phyloP scores from a whole-genome alignment of 2,797 vertebrate genomes.

The Sphenodon punctatus region DNA sequence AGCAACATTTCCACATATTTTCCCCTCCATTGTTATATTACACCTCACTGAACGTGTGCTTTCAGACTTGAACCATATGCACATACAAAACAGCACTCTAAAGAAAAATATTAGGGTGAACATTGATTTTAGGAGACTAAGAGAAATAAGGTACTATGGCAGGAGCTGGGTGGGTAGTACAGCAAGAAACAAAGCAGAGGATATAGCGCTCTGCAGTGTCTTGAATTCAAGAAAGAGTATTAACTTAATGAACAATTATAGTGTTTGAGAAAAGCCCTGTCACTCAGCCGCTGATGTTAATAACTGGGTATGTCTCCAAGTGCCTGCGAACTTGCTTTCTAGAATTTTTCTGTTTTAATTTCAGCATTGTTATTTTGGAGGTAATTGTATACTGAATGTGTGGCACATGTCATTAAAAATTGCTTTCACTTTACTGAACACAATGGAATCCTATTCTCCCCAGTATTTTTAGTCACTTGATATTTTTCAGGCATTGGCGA shows the following conservation, averaged over 20 bases:
- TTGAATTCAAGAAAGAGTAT: neutral
- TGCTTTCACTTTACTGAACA: neutral
- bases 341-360: neutral
- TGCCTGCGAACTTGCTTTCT: neutral
- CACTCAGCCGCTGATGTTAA: neutral
- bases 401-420: neutral
- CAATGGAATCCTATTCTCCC: neutral
- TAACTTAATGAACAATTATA: neutral
- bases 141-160: neutral
- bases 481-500: neutral
- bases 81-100: conserved; percentile 5
- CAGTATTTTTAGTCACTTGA: neutral
- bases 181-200: neutral
- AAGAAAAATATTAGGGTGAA: neutral
- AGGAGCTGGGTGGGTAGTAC: neutral
- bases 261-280: neutral
- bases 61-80: too few species aligned
- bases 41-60: too few species aligned
- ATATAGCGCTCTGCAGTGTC: neutral
- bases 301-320: neutral
- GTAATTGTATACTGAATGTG: neutral
- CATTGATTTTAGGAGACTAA: neutral
- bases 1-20: too few species aligned
- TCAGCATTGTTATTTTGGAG: neutral
- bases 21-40: too few species aligned